Conservation (phyloP, 2,888 invertebrate genomes). For the Timandra comae region DNA sequence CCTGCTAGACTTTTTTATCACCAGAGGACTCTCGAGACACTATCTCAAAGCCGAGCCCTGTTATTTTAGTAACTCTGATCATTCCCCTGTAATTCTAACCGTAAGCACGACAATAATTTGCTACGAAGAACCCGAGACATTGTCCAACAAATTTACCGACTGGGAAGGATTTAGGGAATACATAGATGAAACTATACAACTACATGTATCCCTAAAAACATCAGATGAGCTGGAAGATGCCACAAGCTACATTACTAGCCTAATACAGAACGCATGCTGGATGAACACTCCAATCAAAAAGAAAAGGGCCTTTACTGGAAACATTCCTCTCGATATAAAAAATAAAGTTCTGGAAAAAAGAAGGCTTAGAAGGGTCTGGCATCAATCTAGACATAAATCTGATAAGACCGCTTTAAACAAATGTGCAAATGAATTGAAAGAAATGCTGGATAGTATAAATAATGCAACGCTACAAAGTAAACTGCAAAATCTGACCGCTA, state of each 20-base stretch:
- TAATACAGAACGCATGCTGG: background rate
- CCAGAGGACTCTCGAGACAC: conserved; percentile 4
- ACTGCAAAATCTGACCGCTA: background rate
- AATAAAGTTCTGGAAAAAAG: conserved; percentile 7
- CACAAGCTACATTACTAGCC: background rate
- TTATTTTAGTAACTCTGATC: conserved; percentile 4
- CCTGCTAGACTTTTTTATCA: conserved; percentile 1
- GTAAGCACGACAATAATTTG: conserved; percentile 1
- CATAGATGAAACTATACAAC: background rate
- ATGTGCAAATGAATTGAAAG: background rate
- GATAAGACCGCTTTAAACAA: conserved; percentile 2
- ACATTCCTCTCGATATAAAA: conserved; percentile 3
- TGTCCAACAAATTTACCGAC: conserved; percentile 6
- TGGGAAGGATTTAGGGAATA: background rate
- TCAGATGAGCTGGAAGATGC: background rate
- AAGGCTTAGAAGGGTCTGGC: conserved; percentile 15
- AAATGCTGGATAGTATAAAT: background rate
- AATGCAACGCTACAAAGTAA: background rate
- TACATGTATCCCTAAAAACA: background rate
- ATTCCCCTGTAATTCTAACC: conserved; percentile 4
- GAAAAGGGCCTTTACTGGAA: background rate
- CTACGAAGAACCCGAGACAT: background rate
- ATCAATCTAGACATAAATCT: conserved; percentile 1
- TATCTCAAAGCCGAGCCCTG: conserved; percentile 4
- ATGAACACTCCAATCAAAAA: background rate